Base-by-base conservation (phyloP, 2,113 vertebrate species). In the Rhinolophus ferrumequinum region DNA sequence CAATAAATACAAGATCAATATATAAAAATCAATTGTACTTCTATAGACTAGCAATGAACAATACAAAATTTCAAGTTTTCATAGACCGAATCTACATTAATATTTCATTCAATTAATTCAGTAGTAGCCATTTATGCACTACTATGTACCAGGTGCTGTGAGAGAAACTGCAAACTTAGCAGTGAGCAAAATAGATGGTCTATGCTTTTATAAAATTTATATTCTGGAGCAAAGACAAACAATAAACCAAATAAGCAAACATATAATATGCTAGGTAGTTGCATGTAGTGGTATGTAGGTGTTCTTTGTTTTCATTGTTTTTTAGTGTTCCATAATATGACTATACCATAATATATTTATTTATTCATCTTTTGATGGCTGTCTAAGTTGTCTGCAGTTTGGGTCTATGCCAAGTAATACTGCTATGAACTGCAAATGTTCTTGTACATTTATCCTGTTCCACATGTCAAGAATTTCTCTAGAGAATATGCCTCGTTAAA, bases 61-160 rank as follows among this genome's bases (percentile, higher is more conserved):
- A 75, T 41, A 91, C 4, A 67, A 86, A 84, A 95, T 67, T 86
- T 90, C 80, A 95, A 90, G n/a, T 86, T 67, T 95, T 80, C 73
- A 90, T 33, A 75, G 56, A n/a, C 41, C 62, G 58, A 82, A 70
- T 76, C 75, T 44, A 58, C 21, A 33, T 95, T 89, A 76, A 16
- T 38, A 76, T 81, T 90, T 82, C 58, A 73, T 66, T 77, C 44
- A 85, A 52, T 41, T 72, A 72, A 73, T 90, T 86, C 62, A 64
- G 72, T 56, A 38, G 52, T 86, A 35, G 52, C 19, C n/a, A 81
- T 75, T 90, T 62, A 76, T 60, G 26, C 16, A 64, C n/a, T 44
- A 77, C 50, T 75, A 75, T 44, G 30, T 84, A 80, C 13, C 10
- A 54, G 26, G n/a, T 93, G 38, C 56, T 73, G 4, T 80, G 69